phyloP scores from a whole-genome alignment of 2,888 invertebrate species.

The Pristionchus maxplancki region DNA sequence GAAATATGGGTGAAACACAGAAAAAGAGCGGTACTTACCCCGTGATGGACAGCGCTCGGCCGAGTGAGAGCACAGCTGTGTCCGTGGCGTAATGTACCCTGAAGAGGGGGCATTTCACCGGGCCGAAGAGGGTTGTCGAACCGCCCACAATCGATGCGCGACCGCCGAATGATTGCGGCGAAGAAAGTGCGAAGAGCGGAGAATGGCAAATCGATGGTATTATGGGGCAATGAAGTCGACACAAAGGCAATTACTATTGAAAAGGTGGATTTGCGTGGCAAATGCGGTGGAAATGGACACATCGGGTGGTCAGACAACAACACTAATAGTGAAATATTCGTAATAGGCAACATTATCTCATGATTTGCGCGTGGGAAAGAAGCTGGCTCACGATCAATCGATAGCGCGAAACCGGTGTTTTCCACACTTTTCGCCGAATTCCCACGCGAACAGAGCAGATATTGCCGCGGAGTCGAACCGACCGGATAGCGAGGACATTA shows the following conservation, averaged over 20 bases:
- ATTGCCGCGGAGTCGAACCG: not conserved
- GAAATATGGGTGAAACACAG: not conserved
- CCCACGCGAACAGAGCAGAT: not conserved
- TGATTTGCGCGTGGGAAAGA: not conserved
- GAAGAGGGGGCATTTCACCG: not conserved
- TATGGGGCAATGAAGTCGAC: not conserved
- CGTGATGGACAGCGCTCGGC: not conserved
- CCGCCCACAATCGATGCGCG: not conserved
- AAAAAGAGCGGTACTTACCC: not conserved
- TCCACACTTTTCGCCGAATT: not conserved
- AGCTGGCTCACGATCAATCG: not conserved
- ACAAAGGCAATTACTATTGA: not conserved
- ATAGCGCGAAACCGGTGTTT: constrained; percentile 39
- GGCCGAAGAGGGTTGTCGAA: not conserved
- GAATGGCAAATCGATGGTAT: not conserved
- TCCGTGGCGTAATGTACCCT: constrained; percentile 37
- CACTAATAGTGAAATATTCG: no score
- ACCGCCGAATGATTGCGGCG: not conserved
- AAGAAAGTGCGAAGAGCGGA: not conserved
- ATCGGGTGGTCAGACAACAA: not conserved
- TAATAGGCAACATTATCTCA: not conserved
- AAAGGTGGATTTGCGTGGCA: not conserved
- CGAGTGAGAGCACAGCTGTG: not conserved
- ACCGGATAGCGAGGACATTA: not conserved
- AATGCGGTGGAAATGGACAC: not conserved